phyloP scores from a whole-genome alignment of 2,797 vertebrate genomes.

The Paedocypris micromegethes region DNA sequence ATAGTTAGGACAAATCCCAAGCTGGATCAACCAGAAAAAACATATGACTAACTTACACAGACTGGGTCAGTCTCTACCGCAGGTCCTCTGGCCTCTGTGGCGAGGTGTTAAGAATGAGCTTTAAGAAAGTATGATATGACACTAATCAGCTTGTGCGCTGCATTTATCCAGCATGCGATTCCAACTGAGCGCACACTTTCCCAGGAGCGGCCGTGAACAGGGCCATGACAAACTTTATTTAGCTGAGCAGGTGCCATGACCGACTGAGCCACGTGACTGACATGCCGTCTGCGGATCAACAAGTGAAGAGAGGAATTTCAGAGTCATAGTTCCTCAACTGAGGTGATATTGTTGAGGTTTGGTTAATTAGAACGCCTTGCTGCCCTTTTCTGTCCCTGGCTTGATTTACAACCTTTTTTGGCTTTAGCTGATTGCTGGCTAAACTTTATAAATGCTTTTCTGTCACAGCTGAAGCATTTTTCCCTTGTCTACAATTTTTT shows the following conservation, averaged over 20 bases:
- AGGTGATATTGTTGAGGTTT: too few relatives aligned
- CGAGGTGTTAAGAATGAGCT: slow-evolving; percentile 40
- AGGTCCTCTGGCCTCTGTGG: slow-evolving; percentile 14
- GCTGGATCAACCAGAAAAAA: neutral
- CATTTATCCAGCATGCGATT: slow-evolving; percentile 25
- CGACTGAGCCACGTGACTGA: slow-evolving; percentile 22
- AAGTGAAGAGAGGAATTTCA: slow-evolving; percentile 7
- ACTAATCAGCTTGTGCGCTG: slow-evolving; percentile 46
- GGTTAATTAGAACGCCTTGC: too few relatives aligned
- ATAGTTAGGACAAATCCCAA: neutral
- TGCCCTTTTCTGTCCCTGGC: too few relatives aligned
- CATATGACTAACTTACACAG: neutral
- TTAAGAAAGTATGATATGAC: slow-evolving; percentile 43
- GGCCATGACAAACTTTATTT: slow-evolving; percentile 37
- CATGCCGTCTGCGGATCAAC: slow-evolving; percentile 9
- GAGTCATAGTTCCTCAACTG: neutral
- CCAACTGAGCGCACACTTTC: slow-evolving; percentile 9
- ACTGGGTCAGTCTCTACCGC: neutral
- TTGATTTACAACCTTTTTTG: slow-evolving; percentile 1
- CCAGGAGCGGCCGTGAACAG: slow-evolving; percentile 6
- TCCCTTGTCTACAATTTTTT: slow-evolving; percentile 62
- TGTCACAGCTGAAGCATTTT: slow-evolving; percentile 56
- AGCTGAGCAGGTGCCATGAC: slow-evolving; percentile 23
- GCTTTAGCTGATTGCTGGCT: slow-evolving; percentile 19
- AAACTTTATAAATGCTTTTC: slow-evolving; percentile 63